A percentile compares a stretch with the other conserved stretches of the same genome.
Conservation (phyloP, 2,888 invertebrate species). For the Chaetogeoica ovagalla region DNA sequence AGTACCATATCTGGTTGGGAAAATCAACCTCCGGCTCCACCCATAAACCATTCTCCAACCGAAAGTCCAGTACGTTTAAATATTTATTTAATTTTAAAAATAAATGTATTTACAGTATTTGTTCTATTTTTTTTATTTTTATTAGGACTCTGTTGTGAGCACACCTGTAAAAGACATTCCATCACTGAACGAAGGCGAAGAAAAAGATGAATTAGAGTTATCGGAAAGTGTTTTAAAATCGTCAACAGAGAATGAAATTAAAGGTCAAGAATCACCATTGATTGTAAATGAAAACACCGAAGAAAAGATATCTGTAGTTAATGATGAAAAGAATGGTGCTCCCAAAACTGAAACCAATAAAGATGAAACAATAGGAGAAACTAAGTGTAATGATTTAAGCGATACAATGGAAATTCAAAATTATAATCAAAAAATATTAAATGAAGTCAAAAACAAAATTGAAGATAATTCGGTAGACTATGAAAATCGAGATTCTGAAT, state of each 20-base stretch:
- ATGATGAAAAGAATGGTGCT: background rate
- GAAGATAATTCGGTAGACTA: background rate
- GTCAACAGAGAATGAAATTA: conserved; percentile 8
- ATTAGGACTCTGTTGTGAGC: conserved; percentile 24
- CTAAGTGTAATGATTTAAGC: background rate
- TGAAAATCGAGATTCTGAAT: conserved; percentile 7
- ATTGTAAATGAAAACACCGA: background rate
- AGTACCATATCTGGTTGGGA: conserved; percentile 97
- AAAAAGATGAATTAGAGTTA: conserved; percentile 2
- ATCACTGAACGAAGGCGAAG: background rate
- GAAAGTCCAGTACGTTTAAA: conserved; percentile 24
- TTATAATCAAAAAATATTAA: background rate
- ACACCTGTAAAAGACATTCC: conserved; percentile 29
- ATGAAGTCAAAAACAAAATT: conserved; percentile 5
- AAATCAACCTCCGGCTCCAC: conserved; percentile 47
- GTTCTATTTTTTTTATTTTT: too few relatives aligned
- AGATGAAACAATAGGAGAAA: conserved; percentile 2
- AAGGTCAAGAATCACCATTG: background rate
- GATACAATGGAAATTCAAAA: background rate
- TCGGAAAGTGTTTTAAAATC: background rate
- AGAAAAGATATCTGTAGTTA: background rate
- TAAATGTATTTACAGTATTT: background rate
- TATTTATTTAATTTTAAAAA: background rate
- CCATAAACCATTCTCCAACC: conserved; percentile 45
- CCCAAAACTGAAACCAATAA: background rate